Base-by-base conservation (phyloP, 2,797 vertebrate species). In the Silurus lanzhouensis region DNA sequence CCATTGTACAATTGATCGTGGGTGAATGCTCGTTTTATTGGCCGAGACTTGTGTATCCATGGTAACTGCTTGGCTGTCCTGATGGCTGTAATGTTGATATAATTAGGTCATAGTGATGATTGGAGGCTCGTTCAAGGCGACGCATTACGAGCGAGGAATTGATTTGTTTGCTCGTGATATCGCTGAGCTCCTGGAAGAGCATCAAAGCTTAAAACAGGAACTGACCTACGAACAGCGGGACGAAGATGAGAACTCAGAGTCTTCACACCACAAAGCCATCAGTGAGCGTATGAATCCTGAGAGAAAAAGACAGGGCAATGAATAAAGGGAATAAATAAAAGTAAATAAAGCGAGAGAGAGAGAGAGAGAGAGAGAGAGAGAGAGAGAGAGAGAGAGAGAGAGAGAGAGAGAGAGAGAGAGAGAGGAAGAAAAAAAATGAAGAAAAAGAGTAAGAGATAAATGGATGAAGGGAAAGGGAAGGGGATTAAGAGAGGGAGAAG, bases 161-260 rank as follows among this genome's bases (percentile, higher is more conserved):
- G 83, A 85, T 81, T 83, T 87, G 85, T 85, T 88, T 84, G 88
- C 83, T 72, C 83, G 14, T 61, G 57, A 63, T 61, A 9, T 79
- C 58, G 14, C 58, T n/a, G 58, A 38, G 5, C 20, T 17, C 2
- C 58, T 46, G 84, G 60, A 58, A 80, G 83, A 72, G 66, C 87
- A 38, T 85, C 48, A 68, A 68, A 63, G 74, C 60, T 75, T 20
- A 92, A 94, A 93, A 93, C 89, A 92, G 91, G 86, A 84, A 87
- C 92, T 92, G 91, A 95, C 93, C 92, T 93, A 92, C 90, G 92
- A 92, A 88, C 3, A 55, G 91, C 89, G 90, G 88, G 52, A 48
- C 85, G 91, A 91, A 92, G 84, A 90, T 75, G 72, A 89, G 79
- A 66, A 75, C 87, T 89, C 71, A 8, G 48, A 52, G 82, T 88